Evolutionary conservation across 1,140 invertebrate species (phyloP), one percentile per base, ranked within the genome.

Genomic region (Drosophila nasuta): DNA sequence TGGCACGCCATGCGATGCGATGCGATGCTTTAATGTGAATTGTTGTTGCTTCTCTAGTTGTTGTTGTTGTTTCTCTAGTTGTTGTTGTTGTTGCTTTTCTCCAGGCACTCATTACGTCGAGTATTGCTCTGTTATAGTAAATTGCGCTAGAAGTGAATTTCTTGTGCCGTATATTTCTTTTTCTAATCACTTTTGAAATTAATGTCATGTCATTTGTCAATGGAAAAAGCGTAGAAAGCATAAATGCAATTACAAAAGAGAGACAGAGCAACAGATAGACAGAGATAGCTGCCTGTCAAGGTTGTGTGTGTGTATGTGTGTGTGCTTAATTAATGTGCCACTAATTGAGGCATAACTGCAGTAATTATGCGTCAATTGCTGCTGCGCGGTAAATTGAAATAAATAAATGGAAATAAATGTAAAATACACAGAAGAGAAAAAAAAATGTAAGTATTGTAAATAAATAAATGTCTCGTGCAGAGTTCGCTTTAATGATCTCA

Each of bases 1-100:
- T 78, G 75, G 75, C 76, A 86, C 86, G 82, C 79, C 68, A 87
- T 85, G 77, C 65, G 60, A 60, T 73, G 82, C 79, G 65, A 87
- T 85, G 77, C 65, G 60, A 60, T 73, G 70, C 64, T 73, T 69
- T 78, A 78, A 74, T 78, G 79, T 66, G 59, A 38, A 6, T 35
- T 68, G 17, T 75, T 33, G 30, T 33, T 25, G 20, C 20, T 25
- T 25, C 20, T 4, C 3, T 0, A 25, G 35, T 35, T 35, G 35
- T 35, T 35, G 35, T 35, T 35, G 33, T 35, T 35, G 17, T 17
- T 17, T 17, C 17, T 17, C 17, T 17, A 17, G n/a, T n/a, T n/a
- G n/a, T n/a, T n/a, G 49, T 76, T 65, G 54, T 58, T 81, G 67
- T 69, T 65, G 48, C 20, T 67, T 60, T 45, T 58, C 45, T 58